Evolutionary conservation across 2,113 vertebrate genomes (phyloP), one percentile per base, ranked within the genome.

Genomic region (Paralichthys olivaceus): DNA sequence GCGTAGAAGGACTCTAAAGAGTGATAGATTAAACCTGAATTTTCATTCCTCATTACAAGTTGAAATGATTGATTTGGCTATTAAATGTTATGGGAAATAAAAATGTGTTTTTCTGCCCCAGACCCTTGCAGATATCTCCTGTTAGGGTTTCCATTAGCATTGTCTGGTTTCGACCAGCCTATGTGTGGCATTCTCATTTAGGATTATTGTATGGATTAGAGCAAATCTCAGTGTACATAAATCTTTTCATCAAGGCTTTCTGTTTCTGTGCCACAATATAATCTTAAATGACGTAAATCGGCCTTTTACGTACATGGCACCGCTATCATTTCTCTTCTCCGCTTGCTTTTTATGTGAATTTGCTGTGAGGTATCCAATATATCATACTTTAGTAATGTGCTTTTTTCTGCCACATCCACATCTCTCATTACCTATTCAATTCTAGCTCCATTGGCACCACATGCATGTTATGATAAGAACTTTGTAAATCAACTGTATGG

Each of bases 171-270:
- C 64, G 59, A 34, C 8, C 67, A 20, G 70, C 32, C 51, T 56
- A 43, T 34, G 47, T 59, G 59, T 56, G 26, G 15, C 58, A 26
- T 82, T 78, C 63, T 80, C 59, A 78, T 74, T 77, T 12, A 34
- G 75, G 73, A 80, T 90, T 72, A 75, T 79, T 81, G 77, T 70
- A 60, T 81, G 82, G 86, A 90, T 90, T 87, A 78, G 71, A 32
- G 29, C 62, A 80, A 88, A 91, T 86, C 70, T 83, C 72, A 67
- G n/a, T 75, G 19, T 69, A 60, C 63, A 84, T 89, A 83, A 84
- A 84, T 87, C 77, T 88, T 87, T 84, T 88, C 69, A 87, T 87
- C 69, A 87, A 78, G 72, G 54, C 77, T 78, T 74, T 76, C 74
- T 79, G 9, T 53, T 53, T 60, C 77, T 83, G 59, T 40, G 22